Evolutionary conservation across 2,888 invertebrate genomes (phyloP), one percentile per base, ranked within the genome.

Genomic region (Pseudococcus viburni): DNA sequence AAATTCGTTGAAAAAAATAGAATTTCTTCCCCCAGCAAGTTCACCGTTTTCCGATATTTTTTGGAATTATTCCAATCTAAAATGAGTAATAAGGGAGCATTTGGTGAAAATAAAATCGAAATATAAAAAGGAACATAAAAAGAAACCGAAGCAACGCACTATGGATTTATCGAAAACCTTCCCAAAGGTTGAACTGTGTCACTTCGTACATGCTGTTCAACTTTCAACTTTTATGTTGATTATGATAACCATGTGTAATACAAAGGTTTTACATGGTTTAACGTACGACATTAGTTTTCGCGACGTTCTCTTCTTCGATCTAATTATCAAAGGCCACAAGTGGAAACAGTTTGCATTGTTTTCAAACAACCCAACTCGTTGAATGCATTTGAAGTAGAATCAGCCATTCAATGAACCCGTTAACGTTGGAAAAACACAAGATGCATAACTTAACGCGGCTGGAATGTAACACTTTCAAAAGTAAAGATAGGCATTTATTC

Each of bases 61-160:
- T 64, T 64, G 64, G 64, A 64, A 64, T 11, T 12, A 64, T 64
- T 64, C 64, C 64, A 64, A 64, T 64, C 22, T 7, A 64, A 64
- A 22, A 22, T 64, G 64, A 64, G 64, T 64, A 64, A 64, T 64
- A 64, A 64, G 64, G 22, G 64, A 64, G 64, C 22, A 64, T 64
- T 64, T 22, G 64, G 64, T 64, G 64, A 19, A 64, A 64, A 64
- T 64, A 64, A 64, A 64, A 64, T 22, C 64, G 64, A 64, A 64
- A 64, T 64, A 64, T 64, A 64, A 64, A 64, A 64, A 19, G 1
- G 64, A 64, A 22, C 64, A 64, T 64, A 64, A 64, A 64, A 64
- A 64, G 22, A 64, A 64, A 64, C 19, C 64, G 19, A 19, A 64
- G 64, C 64, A 64, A 64, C 26, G 26, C 26, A 9, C 1, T 17